These are phyloP conservation scores for Hirtodrosophila trivittata DNA, from an alignment of 2,888 invertebrate species.

Conservation along the genomic window DNA sequence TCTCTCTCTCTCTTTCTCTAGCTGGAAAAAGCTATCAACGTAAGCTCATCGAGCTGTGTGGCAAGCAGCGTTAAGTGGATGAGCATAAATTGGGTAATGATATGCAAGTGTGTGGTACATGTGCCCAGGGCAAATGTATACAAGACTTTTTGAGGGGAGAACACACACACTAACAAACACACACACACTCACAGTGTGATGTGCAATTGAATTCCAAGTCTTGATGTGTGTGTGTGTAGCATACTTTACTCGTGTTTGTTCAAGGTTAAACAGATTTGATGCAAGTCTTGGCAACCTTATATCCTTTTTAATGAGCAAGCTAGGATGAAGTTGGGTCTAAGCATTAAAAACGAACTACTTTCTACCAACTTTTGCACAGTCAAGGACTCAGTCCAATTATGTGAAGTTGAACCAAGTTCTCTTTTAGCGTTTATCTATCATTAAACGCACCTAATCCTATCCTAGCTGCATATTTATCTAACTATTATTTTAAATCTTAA, in stretches of 20 bases:
- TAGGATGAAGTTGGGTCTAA: too few species aligned
- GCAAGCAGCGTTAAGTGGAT: not conserved
- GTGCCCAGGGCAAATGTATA: conserved; percentile 10
- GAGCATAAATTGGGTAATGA: conserved; percentile 30
- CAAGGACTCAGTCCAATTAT: too few species aligned
- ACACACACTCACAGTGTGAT: not conserved
- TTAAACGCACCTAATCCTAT: too few species aligned
- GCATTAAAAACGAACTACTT: too few species aligned
- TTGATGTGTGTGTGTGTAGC: conserved; percentile 5
- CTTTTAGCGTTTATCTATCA: too few species aligned
- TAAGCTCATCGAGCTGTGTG: not conserved
- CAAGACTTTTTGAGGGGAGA: conserved; percentile 3
- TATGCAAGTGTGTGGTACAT: conserved; percentile 12
- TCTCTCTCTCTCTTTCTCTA: too few species aligned
- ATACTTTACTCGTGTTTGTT: not conserved
- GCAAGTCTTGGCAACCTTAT: not conserved
- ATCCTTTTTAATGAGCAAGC: too few species aligned
- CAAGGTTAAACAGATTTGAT: not conserved
- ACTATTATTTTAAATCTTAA: too few species aligned
- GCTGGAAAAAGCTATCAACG: not conserved
- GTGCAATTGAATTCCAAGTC: conserved; percentile 7
- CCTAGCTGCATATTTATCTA: too few species aligned
- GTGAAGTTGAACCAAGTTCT: too few species aligned
- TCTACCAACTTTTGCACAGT: too few species aligned
- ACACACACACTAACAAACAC: not conserved